Conservation (phyloP, 2,888 invertebrate genomes). For the Odiellus spinosus region DNA sequence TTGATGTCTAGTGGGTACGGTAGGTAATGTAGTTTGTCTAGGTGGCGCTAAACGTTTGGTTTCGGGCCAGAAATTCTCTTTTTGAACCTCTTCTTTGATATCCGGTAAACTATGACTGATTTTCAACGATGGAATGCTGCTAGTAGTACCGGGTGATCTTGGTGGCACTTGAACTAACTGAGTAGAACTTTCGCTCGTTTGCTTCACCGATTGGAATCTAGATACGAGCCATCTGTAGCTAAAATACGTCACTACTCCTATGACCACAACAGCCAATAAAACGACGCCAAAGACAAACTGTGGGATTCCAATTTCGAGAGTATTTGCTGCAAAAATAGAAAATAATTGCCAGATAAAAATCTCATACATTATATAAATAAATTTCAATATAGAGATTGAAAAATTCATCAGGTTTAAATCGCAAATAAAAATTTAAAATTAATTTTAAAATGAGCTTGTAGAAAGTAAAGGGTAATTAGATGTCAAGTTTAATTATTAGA, state of each 20-base stretch:
- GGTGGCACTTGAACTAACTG: not conserved
- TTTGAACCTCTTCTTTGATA: constrained; percentile 50
- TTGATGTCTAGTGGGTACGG: constrained; percentile 62
- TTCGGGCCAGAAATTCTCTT: constrained; percentile 5
- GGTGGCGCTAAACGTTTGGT: constrained; percentile 27
- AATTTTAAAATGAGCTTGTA: too few relatives aligned
- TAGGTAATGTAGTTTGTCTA: constrained; percentile 63
- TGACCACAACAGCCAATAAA: constrained; percentile 2
- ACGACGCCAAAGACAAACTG: not conserved
- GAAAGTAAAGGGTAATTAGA: too few relatives aligned
- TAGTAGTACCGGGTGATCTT: not conserved
- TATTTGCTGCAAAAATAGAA: too few relatives aligned
- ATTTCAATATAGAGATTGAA: too few relatives aligned
- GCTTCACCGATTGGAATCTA: constrained; percentile 7
- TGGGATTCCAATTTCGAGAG: not conserved
- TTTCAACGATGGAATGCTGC: constrained; percentile 11
- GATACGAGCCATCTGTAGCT: constrained; percentile 15
- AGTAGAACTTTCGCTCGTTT: too few relatives aligned
- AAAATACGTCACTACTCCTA: constrained; percentile 16
- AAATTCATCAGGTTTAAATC: too few relatives aligned
- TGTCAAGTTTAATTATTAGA: too few relatives aligned
- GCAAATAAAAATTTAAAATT: too few relatives aligned
- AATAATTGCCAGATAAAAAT: too few relatives aligned
- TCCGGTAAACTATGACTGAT: constrained; percentile 62
- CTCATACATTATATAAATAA: too few relatives aligned